Evolutionary conservation across 2,888 invertebrate genomes (phyloP).

Genomic region (Oscheius sp.): DNA sequence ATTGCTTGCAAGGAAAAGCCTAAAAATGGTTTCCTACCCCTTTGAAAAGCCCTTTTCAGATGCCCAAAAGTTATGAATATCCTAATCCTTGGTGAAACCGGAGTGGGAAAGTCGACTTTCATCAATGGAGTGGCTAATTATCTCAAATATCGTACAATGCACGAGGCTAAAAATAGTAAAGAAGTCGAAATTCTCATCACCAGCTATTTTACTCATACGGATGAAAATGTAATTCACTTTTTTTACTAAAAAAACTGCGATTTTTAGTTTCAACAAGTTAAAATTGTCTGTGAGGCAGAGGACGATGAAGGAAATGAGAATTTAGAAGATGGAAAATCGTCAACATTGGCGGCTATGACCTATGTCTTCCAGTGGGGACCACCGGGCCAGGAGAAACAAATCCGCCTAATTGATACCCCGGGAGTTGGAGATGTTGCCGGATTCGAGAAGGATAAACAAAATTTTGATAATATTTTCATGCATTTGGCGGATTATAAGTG

Average conservation of each 20-base stretch:
- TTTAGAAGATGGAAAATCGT: background rate
- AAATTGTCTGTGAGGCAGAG: background rate
- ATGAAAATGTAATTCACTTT: background rate
- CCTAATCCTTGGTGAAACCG: conserved; percentile 21
- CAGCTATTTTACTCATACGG: background rate
- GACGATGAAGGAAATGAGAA: conserved; percentile 13
- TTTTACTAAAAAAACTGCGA: too few species aligned
- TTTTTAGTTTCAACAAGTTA: background rate
- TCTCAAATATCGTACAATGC: conserved; percentile 16
- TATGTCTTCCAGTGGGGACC: conserved; percentile 9
- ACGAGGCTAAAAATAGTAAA: background rate
- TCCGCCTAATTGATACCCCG: conserved; percentile 29
- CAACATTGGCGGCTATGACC: background rate
- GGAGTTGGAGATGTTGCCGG: conserved; percentile 27
- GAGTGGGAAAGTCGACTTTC: conserved; percentile 29
- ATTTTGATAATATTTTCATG: conserved; percentile 22
- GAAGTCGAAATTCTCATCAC: conserved; percentile 16
- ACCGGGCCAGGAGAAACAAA: background rate
- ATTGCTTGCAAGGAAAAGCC: background rate
- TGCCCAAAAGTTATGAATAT: conserved; percentile 19
- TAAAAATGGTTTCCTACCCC: too few species aligned
- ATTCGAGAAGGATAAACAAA: conserved; percentile 2
- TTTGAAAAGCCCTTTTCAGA: background rate
- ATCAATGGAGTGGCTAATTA: conserved; percentile 21
- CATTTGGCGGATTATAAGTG: conserved; percentile 20